Evolutionary conservation across 2,888 invertebrate species (phyloP), one percentile per base, ranked within the genome.

Genomic region (Coremacera marginata): DNA sequence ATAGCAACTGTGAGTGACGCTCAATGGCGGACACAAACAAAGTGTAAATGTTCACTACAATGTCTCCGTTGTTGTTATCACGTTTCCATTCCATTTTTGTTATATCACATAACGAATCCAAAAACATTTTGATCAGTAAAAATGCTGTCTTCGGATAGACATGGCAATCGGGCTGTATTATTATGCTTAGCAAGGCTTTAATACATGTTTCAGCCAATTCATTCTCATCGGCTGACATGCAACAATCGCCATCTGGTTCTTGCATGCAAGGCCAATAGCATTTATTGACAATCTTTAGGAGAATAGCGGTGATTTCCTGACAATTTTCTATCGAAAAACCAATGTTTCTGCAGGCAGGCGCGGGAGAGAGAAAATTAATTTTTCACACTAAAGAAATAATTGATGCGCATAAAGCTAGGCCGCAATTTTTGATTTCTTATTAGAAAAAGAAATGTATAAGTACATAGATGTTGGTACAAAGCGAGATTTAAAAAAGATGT

Each of bases 1-100:
- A 79, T 11, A 93, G 83, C 11, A 90, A 83, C 19, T 89, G 89
- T 0, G 94, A 91, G 89, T 96, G 95, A 19, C 92, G 92, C 85
- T 95, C 95, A 31, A 93, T 94, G 3, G 94, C 89, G 0, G 93
- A 92, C 27, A 94, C 93, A 81, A 94, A 91, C 82, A 94, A 90
- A 22, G 93, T 93, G 83, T 94, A 93, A 70, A 94, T 89, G 70
- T 92, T 92, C 0, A 93, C 91, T 19, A 94, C 90, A 52, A 94
- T 90, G 83, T 96, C 96, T 77, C 89, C 89, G 80, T 90, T 89
- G 63, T 89, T 88, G 79, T 90, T 89, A 68, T 90, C 89, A 9
- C 88, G 87, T 77, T 88, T 89, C 89, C 89, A 90, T 82, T 92
- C 92, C 67, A 88, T 86, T 80, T 91, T 90, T 14, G 91, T 89